A percentile compares a stretch with the other conserved stretches of the same genome.
Conservation (phyloP, 2,888 invertebrate species). For the Notodonta dromedarius region DNA sequence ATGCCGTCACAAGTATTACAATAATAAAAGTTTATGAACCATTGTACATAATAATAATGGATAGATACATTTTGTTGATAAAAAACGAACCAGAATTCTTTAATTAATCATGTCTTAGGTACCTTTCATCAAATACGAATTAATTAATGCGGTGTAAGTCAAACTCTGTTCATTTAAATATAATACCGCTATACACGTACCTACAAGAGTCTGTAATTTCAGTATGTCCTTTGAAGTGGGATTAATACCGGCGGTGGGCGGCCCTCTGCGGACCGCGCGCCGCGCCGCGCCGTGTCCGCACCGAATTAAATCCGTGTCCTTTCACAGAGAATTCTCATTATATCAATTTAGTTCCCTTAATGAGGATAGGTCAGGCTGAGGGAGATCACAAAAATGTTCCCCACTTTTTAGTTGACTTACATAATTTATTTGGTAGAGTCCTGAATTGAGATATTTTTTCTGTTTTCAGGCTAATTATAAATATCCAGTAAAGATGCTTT, state of each 20-base stretch:
- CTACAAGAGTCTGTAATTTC: constrained; percentile 62
- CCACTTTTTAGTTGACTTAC: constrained; percentile 10
- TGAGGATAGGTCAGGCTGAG: constrained; percentile 44
- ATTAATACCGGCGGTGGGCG: constrained; percentile 63
- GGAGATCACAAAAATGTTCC: constrained; percentile 28
- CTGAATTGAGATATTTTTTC: background rate
- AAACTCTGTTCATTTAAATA: constrained; percentile 54
- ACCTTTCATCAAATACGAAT: constrained; percentile 31
- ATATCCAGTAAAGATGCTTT: too few species aligned
- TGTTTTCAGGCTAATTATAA: background rate
- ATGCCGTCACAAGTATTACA: too few species aligned
- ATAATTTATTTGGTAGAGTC: background rate
- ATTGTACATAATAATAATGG: background rate
- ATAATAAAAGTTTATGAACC: too few species aligned
- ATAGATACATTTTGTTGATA: background rate
- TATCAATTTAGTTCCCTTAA: constrained; percentile 60
- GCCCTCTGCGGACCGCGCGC: constrained; percentile 48
- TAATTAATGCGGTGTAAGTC: constrained; percentile 54
- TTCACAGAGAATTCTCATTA: constrained; percentile 67
- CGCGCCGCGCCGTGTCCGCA: constrained; percentile 49
- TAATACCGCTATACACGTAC: constrained; percentile 41
- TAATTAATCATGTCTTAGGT: constrained; percentile 23
- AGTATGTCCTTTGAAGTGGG: constrained; percentile 78
- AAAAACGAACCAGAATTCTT: constrained; percentile 7
- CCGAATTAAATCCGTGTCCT: constrained; percentile 76